Evolutionary conservation across 2,888 invertebrate species (phyloP), one percentile per base, ranked within the genome.

Genomic region (Biston betularia): DNA sequence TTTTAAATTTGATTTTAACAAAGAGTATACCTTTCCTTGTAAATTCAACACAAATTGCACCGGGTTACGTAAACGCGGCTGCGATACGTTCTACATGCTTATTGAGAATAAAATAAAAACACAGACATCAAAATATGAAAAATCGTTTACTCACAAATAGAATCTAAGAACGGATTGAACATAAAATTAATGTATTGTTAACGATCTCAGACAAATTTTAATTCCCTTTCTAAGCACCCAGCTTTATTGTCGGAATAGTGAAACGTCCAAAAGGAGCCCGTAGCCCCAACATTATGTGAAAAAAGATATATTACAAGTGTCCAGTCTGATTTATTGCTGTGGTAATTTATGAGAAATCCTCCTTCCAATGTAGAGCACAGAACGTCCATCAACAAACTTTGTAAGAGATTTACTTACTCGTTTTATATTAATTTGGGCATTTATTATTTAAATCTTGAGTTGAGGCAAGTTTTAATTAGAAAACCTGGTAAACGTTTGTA

Each of bases 201-300:
- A 70, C 72, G 70, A 74, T 60, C 59, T 14, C 38, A 46, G 71
- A 70, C 66, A 66, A n/a, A n/a, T 59, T 55, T 67, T 67, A 67
- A 67, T 62, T 68, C 61, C 52, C 33, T 8, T 33, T 48, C 60
- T 50, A 67, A 67, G 70, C 58, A 58, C 65, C 54, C 50, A 54
- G 49, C 61, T 54, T 68, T 46, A 70, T 73, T 74, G 72, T 74
- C 57, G 52, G 55, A 70, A 74, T 72, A 70, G 72, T 71, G 69
- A 54, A 70, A 72, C 57, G 63, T 44, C 58, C 49, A 38, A 69
- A 60, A 56, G 44, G 46, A 54, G 11, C 61, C 55, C 65, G 50
- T 9, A 55, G 58, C 54, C 44, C 67, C 64, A 35, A 66, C 72
- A 74, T 70, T 72, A 70, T 68, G 69, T 63, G 73, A 59, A 71